Evolutionary conservation across 2,797 vertebrate genomes (phyloP).

Genomic region (Bradypodion pumilum): DNA sequence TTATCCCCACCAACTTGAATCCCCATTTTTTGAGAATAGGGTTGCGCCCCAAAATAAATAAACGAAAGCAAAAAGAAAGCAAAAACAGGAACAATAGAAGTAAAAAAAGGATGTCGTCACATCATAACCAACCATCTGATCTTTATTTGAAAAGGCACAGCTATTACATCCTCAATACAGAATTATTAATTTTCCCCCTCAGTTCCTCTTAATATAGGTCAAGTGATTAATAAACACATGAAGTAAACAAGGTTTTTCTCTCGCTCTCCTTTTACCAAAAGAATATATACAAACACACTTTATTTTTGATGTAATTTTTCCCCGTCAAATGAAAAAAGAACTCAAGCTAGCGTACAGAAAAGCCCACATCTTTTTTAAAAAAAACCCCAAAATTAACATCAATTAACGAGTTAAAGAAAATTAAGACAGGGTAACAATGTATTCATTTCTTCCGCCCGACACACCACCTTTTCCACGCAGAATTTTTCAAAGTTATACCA

Average conservation of each 20-base stretch:
- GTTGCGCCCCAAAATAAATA: too few relatives aligned
- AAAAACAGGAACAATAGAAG: neutral
- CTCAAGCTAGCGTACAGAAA: conserved; percentile 64
- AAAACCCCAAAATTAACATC: neutral
- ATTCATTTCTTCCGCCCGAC: neutral
- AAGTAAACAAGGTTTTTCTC: conserved; percentile 67
- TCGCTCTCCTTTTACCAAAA: conserved; percentile 65
- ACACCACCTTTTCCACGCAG: rapidly evolving
- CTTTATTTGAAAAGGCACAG: conserved; percentile 81
- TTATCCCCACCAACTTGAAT: too few relatives aligned
- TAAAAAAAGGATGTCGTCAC: conserved; percentile 5
- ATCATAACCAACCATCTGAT: conserved; percentile 74
- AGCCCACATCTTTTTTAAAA: conserved; percentile 70
- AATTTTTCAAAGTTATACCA: neutral
- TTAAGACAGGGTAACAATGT: conserved; percentile 13
- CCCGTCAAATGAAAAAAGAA: conserved; percentile 66
- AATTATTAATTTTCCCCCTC: conserved; percentile 48
- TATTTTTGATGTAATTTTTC: conserved; percentile 48
- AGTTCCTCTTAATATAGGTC: conserved; percentile 69
- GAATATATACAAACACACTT: conserved; percentile 76
- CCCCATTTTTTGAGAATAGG: too few relatives aligned
- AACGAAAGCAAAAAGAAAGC: neutral
- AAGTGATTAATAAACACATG: conserved; percentile 70
- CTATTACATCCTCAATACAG: conserved; percentile 76
- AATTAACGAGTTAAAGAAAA: neutral